A percentile compares a stretch with the other conserved stretches of the same genome.
Evolutionary conservation across 2,113 vertebrate species (phyloP).

Genomic region (Clupea harengus): DNA sequence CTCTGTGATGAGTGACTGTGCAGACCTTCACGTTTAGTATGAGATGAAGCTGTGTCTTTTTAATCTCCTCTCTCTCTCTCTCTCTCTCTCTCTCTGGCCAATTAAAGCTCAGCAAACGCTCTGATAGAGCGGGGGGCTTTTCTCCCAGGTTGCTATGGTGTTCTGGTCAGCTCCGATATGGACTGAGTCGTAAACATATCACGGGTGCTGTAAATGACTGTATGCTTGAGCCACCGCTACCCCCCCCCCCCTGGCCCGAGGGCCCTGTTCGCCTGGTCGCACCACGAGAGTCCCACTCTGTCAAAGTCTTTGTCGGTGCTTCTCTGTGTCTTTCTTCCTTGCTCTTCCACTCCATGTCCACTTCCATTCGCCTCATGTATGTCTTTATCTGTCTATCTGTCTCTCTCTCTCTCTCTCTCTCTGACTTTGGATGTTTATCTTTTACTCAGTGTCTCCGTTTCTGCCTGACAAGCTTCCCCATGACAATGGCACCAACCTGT

Average conservation of each 20-base stretch:
- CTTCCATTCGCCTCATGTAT: slow-evolving; percentile 4
- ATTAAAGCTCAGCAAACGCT: slow-evolving; percentile 45
- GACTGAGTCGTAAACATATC: slow-evolving; percentile 74
- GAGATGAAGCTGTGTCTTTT: background rate
- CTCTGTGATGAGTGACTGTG: background rate
- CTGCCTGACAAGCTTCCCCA: slow-evolving; percentile 52
- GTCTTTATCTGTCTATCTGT: background rate
- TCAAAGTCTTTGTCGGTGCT: slow-evolving; percentile 22
- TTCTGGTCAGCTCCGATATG: slow-evolving; percentile 65
- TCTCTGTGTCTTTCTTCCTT: background rate
- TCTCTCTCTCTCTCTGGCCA: slow-evolving; percentile 34
- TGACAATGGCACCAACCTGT: slow-evolving; percentile 59
- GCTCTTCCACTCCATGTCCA: background rate
- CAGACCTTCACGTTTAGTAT: background rate
- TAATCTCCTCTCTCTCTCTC: background rate
- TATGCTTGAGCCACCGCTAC: slow-evolving; percentile 54
- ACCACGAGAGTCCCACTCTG: slow-evolving; percentile 35
- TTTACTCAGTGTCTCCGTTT: slow-evolving; percentile 43
- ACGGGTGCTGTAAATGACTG: slow-evolving; percentile 70
- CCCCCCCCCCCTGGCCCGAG: slow-evolving; percentile 39
- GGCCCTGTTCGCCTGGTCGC: slow-evolving; percentile 40
- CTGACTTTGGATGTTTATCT: background rate
- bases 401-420: background rate
- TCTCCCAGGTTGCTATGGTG: slow-evolving; percentile 71
- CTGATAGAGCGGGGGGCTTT: slow-evolving; percentile 54